Conservation (phyloP, 1,140 invertebrate species). For the Drosophila albomicans region DNA sequence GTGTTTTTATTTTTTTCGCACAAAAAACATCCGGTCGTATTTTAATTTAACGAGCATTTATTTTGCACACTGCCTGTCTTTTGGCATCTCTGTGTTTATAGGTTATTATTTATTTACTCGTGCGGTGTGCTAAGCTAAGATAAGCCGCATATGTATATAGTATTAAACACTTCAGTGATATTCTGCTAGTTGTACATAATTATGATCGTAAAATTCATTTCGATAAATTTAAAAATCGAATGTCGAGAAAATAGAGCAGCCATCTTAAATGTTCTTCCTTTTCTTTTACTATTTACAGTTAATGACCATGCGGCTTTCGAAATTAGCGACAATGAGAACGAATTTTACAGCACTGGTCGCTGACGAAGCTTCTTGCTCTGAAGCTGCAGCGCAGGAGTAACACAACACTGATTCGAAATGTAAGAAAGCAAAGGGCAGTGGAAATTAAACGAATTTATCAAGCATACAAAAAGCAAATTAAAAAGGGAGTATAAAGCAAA, state of each 20-base stretch:
- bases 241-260: conserved; percentile 4
- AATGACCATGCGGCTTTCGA: conserved; percentile 9
- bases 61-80: conserved; percentile 64
- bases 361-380: conserved; percentile 10
- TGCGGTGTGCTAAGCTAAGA: not conserved
- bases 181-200: not conserved
- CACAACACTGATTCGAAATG: conserved; percentile 23
- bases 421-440: conserved; percentile 34
- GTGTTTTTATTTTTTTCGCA: conserved; percentile 51
- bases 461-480: conserved; percentile 49
- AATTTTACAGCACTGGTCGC: conserved; percentile 53
- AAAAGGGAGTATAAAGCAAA: conserved; percentile 33
- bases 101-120: conserved; percentile 63
- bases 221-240: not conserved
- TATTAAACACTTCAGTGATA: not conserved
- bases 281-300: conserved; percentile 35
- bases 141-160: not conserved
- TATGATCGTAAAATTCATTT: not conserved
- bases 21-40: conserved; percentile 81
- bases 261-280: conserved; percentile 3
- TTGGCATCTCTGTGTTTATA: conserved; percentile 51
- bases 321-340: conserved; percentile 14
- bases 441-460: conserved; percentile 67
- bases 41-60: conserved; percentile 82
- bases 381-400: conserved; percentile 31